Evolutionary conservation across 1,140 invertebrate genomes (phyloP).

Genomic region (Hypsibius dujardini): DNA sequence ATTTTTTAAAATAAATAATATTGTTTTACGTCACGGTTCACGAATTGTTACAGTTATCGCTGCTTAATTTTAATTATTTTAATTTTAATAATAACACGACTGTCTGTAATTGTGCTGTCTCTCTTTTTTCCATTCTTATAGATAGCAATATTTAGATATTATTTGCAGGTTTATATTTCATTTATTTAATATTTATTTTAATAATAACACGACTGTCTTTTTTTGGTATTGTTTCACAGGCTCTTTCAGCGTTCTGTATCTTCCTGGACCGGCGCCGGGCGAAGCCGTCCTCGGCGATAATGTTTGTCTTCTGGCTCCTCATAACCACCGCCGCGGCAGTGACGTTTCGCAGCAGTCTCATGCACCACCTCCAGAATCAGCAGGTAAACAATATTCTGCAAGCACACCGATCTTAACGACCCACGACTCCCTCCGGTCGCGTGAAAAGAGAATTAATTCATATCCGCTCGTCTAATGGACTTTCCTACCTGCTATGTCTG

Average conservation of each 20-base stretch:
- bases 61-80: neutral
- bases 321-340: neutral
- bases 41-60: no score
- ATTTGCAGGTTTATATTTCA: no score
- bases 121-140: neutral
- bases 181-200: no score
- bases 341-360: neutral
- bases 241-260: neutral
- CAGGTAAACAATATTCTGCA: neutral
- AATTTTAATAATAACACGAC: constrained; percentile 6
- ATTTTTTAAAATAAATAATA: no score
- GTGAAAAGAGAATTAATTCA: neutral
- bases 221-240: neutral
- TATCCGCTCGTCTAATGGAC: neutral
- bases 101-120: neutral
- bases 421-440: neutral
- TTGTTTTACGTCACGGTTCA: no score
- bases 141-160: neutral
- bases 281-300: neutral
- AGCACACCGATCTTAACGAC: neutral
- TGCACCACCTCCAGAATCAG: no score
- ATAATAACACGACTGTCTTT: neutral
- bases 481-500: no score
- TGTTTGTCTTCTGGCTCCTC: constrained; percentile 5
- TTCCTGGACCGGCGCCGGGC: neutral